A percentile compares a stretch with the other conserved stretches of the same genome.
Conservation (phyloP, 2,888 invertebrate species). For the Athrips mouffetella region DNA sequence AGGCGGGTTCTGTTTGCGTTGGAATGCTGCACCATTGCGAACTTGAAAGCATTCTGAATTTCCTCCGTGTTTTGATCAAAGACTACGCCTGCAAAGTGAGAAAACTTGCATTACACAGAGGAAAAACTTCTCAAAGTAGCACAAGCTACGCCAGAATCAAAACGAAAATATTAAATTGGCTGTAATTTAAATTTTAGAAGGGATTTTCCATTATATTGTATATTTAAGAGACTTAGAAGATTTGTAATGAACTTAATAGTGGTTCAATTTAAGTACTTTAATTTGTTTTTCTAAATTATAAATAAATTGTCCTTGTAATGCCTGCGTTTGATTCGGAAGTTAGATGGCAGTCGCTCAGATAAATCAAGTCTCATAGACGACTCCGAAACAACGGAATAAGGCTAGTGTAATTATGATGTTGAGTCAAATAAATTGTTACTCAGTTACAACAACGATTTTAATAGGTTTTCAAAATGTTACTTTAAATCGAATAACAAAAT, state of each 20-base stretch:
- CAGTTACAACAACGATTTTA: too few species aligned
- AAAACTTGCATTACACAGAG: constrained; percentile 3
- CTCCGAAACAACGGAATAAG: too few species aligned
- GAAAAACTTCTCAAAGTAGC: not conserved
- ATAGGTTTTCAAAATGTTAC: too few species aligned
- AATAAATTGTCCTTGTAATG: too few species aligned
- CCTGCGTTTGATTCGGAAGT: too few species aligned
- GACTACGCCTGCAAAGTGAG: constrained; percentile 83
- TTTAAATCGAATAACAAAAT: too few species aligned
- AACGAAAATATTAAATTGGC: not conserved
- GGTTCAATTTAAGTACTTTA: not conserved
- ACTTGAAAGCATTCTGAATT: constrained; percentile 91
- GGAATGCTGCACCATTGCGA: constrained; percentile 88
- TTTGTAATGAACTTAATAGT: not conserved
- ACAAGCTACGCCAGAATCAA: not conserved
- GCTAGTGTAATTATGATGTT: too few species aligned
- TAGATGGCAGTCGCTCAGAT: too few species aligned
- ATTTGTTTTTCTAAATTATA: too few species aligned
- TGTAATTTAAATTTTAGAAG: not conserved
- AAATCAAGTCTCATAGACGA: too few species aligned
- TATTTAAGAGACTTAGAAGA: not conserved
- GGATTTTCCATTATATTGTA: not conserved
- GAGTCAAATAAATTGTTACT: too few species aligned
- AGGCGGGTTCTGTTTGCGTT: constrained; percentile 84
- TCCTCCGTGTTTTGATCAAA: constrained; percentile 93